Base-by-base conservation (phyloP, 2,113 vertebrate genomes). In the Marmota monax region DNA sequence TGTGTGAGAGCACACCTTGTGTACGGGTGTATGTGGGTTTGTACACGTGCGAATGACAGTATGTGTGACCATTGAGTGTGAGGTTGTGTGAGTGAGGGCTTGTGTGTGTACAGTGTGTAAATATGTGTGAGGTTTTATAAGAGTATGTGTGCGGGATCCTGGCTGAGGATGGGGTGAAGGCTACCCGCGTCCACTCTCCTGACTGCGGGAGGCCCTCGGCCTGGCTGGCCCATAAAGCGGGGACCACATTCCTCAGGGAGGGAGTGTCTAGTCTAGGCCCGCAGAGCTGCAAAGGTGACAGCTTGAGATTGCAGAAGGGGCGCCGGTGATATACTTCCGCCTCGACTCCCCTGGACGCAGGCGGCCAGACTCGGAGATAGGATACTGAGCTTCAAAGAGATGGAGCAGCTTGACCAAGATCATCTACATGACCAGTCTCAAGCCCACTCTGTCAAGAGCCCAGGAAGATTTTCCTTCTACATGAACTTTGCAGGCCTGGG, bases 171-270 rank as follows among this genome's bases (percentile, higher is more conserved):
- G 29, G 12, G 63, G 96, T 45, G 61, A 70, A 73, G 76, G 34
- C 80, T 2, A 12, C 29, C 3, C 12, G 78, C 53, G 7, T 45
- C 82, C 77, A 2, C 6, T 16, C 94, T 69, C 37, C 53, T 1
- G 18, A 1, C 45, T 1, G 91, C 42, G 0, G 56, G 42, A 25
- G 73, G 88, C 16, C 37, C 51, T 4, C 13, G 61, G 39, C 32
- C 32, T 12, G 34, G 29, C 7, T 2, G 1, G 61, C 53, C 39
- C 17, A 0, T 51, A 61, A 23, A 85, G 80, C 72, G 10, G 72
- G 80, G 80, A 48, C 78, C 88, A 51, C 91, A 82, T 96, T 96
- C 95, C 94, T 96, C 13, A 2, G 80, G 76, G 45, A 63, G 56
- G 48, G 86, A 92, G 80, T 65, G 48, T 85, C 73, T 4, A 79